Conservation (phyloP, 2,113 vertebrate genomes). For the Dendrocopos noguchii region DNA sequence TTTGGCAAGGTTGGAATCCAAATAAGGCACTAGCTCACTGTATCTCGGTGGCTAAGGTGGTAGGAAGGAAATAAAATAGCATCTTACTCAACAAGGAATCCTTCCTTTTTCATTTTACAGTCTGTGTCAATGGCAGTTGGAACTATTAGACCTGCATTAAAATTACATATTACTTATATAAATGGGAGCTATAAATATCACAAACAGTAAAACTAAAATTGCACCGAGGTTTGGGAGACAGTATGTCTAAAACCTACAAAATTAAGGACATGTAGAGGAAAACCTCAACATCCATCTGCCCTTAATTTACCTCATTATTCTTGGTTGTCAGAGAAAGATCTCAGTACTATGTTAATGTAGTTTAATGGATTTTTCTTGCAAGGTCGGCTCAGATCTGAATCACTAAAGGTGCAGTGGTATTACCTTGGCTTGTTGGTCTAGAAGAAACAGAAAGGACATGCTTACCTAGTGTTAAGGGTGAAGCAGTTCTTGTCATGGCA, state of each 20-base stretch:
- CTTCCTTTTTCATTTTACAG: slow-evolving; percentile 37
- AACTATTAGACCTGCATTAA: slow-evolving; percentile 53
- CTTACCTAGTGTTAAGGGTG: background rate
- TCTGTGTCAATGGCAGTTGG: slow-evolving; percentile 15
- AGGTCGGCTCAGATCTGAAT: slow-evolving; percentile 25
- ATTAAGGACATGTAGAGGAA: slow-evolving; percentile 20
- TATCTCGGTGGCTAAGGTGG: background rate
- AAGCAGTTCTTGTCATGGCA: background rate
- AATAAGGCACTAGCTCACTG: background rate
- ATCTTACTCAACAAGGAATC: background rate
- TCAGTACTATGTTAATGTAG: background rate
- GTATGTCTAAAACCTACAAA: slow-evolving; percentile 55
- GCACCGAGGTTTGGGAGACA: background rate
- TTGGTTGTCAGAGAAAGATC: slow-evolving; percentile 35
- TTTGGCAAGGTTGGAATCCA: slow-evolving; percentile 21
- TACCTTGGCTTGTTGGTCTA: background rate
- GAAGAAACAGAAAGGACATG: background rate
- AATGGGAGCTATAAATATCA: slow-evolving; percentile 66
- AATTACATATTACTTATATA: slow-evolving; percentile 57
- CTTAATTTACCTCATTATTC: slow-evolving; percentile 48
- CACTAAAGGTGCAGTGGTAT: background rate
- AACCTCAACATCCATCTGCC: slow-evolving; percentile 1
- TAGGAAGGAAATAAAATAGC: background rate
- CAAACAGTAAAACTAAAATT: slow-evolving; percentile 57
- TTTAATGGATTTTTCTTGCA: slow-evolving; percentile 2